A percentile compares a stretch with the other conserved stretches of the same genome.
Conservation (phyloP, 92 coral and sea anemone genomes). For the Parazoanthus atlanticus region DNA sequence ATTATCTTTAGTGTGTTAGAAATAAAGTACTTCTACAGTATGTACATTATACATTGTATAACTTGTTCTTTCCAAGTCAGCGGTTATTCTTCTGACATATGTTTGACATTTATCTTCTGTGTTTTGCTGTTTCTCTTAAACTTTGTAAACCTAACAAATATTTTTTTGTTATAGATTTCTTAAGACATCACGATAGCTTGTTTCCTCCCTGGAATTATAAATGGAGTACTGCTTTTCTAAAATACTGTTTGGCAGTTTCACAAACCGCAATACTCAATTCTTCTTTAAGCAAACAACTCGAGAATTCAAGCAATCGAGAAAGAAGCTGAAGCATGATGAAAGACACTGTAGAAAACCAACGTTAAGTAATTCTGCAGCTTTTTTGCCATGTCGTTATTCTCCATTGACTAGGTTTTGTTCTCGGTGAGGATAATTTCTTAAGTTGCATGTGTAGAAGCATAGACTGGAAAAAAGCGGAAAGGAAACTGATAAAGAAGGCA, state of each 20-base stretch:
- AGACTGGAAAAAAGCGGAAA: background rate
- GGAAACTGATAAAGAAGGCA: no score
- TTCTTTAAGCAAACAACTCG: background rate
- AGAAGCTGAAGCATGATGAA: background rate
- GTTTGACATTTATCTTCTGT: background rate
- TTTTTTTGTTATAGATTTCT: background rate
- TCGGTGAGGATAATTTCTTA: background rate
- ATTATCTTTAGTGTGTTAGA: slow-evolving; percentile 17
- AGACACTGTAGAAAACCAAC: background rate
- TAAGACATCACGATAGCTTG: background rate
- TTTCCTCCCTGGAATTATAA: no score
- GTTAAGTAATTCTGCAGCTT: no score
- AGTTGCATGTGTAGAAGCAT: background rate
- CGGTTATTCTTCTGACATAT: background rate
- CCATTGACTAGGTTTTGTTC: background rate
- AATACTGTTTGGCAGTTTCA: background rate
- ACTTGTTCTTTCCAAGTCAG: background rate
- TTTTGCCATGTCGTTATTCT: background rate
- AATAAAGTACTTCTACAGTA: background rate
- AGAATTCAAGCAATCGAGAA: background rate
- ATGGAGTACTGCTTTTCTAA: background rate
- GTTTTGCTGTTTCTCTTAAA: background rate
- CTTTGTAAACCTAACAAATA: background rate
- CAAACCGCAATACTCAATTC: background rate
- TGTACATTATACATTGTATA: no score